A percentile compares a stretch with the other conserved stretches of the same genome.
Conservation (phyloP, 2,888 invertebrate genomes). For the Parthenolecanium corni region DNA sequence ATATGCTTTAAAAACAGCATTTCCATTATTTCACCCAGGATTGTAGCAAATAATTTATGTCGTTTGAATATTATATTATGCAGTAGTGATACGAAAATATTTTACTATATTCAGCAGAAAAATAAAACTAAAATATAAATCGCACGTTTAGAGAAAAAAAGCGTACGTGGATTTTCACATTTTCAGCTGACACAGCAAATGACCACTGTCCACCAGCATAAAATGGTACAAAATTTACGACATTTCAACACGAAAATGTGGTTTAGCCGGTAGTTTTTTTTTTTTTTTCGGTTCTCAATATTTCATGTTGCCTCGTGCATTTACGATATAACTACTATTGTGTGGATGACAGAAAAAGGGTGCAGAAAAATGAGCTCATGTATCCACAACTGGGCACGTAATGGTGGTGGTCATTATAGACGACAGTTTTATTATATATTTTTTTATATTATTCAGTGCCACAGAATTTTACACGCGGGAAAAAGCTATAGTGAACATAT, state of each 20-base stretch:
- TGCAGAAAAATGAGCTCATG: slow-evolving; percentile 35
- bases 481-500: too few relatives aligned
- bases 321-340: slow-evolving; percentile 16
- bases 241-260: slow-evolving; percentile 2
- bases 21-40: too few relatives aligned
- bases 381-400: slow-evolving; percentile 36
- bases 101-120: slow-evolving; percentile 9
- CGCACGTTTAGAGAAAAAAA: slow-evolving; percentile 13
- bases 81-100: not conserved
- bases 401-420: too few relatives aligned
- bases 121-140: too few relatives aligned
- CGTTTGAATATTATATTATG: not conserved
- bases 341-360: slow-evolving; percentile 21
- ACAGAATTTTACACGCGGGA: too few relatives aligned
- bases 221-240: slow-evolving; percentile 7
- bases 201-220: slow-evolving; percentile 6
- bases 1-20: too few relatives aligned
- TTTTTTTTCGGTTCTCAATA: slow-evolving; percentile 18
- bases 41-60: not conserved
- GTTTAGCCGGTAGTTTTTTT: too few relatives aligned
- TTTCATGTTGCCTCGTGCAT: slow-evolving; percentile 14
- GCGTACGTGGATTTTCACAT: not conserved
- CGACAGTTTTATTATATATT: too few relatives aligned
- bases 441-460: too few relatives aligned
- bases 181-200: slow-evolving; percentile 17